Conservation (phyloP, 1,140 invertebrate species). For the Ostrea denselamellosa region DNA sequence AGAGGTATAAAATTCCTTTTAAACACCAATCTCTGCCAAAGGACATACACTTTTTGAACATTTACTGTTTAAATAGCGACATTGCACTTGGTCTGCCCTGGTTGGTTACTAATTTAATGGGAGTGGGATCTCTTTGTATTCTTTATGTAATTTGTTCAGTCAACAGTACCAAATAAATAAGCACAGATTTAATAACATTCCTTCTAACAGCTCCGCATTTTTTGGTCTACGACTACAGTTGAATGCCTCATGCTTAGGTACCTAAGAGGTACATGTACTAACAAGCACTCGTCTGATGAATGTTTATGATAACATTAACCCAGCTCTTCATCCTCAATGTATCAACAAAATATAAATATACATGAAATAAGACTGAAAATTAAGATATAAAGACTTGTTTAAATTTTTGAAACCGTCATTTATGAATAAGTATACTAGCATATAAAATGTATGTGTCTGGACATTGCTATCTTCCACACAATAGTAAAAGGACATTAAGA, state of each 20-base stretch:
- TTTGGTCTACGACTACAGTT: too few relatives aligned
- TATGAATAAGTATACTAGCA: too few relatives aligned
- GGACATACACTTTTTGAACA: not conserved
- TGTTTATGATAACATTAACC: too few relatives aligned
- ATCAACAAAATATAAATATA: too few relatives aligned
- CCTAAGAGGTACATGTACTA: too few relatives aligned
- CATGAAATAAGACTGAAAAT: too few relatives aligned
- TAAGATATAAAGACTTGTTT: too few relatives aligned
- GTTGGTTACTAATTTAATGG: not conserved
- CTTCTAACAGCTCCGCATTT: too few relatives aligned
- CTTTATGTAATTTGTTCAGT: not conserved
- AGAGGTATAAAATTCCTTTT: constrained; percentile 1
- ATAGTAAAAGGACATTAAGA: not conserved
- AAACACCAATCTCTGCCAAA: not conserved
- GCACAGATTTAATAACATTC: not conserved
- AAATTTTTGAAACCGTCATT: too few relatives aligned
- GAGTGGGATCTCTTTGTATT: not conserved
- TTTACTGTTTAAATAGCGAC: not conserved
- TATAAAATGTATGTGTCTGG: not conserved
- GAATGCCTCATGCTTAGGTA: too few relatives aligned
- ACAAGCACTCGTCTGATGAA: too few relatives aligned
- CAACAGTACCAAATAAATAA: constrained; percentile 2
- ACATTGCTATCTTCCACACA: not conserved
- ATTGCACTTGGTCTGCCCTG: not conserved
- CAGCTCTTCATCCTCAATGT: too few relatives aligned